Percentiles rank a stretch among this genome's conserved stretches.
phyloP scores from a whole-genome alignment of 2,888 invertebrate species.

The Drosophila koepferae region DNA sequence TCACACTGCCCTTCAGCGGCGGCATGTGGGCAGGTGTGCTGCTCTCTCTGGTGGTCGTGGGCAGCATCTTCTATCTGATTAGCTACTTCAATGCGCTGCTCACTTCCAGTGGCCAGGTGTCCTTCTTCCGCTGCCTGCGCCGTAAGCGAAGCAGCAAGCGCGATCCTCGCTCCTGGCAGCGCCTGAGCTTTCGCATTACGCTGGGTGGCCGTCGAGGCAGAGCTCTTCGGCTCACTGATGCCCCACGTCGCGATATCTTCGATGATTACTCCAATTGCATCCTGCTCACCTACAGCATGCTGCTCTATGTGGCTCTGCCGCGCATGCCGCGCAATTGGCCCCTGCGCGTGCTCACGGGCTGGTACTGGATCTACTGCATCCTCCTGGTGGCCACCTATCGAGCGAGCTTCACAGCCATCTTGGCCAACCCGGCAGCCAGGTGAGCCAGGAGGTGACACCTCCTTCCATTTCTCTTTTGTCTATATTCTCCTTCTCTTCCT shows the following conservation, averaged over 20 bases:
- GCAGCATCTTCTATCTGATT: conserved; percentile 88
- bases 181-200: conserved; percentile 73
- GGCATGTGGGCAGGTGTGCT: conserved; percentile 92
- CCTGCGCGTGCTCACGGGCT: conserved; percentile 91
- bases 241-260: conserved; percentile 87
- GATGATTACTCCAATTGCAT: conserved; percentile 90
- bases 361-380: conserved; percentile 95
- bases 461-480: too few relatives aligned
- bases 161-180: conserved; percentile 33
- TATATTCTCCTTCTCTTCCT: conserved; percentile 28
- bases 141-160: background rate
- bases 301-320: conserved; percentile 91
- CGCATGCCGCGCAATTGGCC: conserved; percentile 92
- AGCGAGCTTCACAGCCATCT: conserved; percentile 93
- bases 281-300: conserved; percentile 92
- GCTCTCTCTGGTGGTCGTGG: conserved; percentile 88
- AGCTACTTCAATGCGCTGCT: conserved; percentile 85
- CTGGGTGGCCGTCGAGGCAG: conserved; percentile 58
- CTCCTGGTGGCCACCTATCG: conserved; percentile 92
- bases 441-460: conserved; percentile 77
- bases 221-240: fast-evolving
- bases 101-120: conserved; percentile 16
- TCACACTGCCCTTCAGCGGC: conserved; percentile 92
- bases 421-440: conserved; percentile 91
- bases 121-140: conserved; percentile 63